These are phyloP conservation scores for Acanthosepion esculentum DNA, from an alignment of 2,888 invertebrate genomes.

Conservation along the genomic window DNA sequence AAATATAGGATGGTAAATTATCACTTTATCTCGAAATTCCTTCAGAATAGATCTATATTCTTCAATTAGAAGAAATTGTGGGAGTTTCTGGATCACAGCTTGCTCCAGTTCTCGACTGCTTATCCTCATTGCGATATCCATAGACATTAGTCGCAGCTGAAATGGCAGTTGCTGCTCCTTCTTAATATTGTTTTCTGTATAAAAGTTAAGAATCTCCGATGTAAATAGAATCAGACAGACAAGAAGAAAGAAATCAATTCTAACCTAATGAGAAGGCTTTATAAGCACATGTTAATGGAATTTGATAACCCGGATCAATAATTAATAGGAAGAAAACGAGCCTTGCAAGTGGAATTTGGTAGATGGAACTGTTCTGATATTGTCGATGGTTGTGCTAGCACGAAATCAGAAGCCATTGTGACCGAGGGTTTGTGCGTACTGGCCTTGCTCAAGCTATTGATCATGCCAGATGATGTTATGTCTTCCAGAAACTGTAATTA, in stretches of 20 bases:
- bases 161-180: background rate
- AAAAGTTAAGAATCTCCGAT: background rate
- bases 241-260: background rate
- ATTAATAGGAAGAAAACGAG: background rate
- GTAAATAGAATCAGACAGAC: no score
- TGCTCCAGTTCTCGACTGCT: background rate
- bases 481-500: no score
- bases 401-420: no score
- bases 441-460: no score
- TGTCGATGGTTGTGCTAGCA: no score
- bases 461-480: no score
- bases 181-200: background rate
- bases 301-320: background rate
- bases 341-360: no score
- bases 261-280: background rate
- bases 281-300: background rate
- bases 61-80: conserved; percentile 33
- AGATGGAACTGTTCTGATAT: no score
- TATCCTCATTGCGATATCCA: background rate
- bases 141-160: background rate
- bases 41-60: background rate
- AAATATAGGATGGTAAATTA: conserved; percentile 21
- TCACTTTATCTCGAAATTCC: background rate
- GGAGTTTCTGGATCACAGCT: background rate
- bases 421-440: no score